Percentiles rank a stretch among this genome's conserved stretches.
These are phyloP conservation scores for Clitarchus hookeri DNA, from an alignment of 2,888 invertebrate species.

Conservation along the genomic window DNA sequence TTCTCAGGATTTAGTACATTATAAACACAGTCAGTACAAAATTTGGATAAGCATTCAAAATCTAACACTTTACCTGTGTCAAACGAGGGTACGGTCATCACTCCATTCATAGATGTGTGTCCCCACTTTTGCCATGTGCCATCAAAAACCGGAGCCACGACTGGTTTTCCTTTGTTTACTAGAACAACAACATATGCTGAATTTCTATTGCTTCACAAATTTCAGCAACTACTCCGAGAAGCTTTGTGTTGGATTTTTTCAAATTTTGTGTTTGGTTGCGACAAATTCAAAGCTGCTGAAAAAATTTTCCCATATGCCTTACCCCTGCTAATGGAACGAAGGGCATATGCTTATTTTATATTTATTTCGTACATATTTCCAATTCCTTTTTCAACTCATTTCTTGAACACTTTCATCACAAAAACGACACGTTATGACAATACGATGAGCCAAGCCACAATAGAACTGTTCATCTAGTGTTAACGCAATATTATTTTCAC, in stretches of 20 bases:
- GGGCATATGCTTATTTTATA: not conserved
- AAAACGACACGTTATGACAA: not conserved
- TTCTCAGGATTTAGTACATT: not conserved
- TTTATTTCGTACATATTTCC: not conserved
- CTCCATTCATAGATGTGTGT: slow-evolving; percentile 1
- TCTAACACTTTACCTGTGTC: slow-evolving; percentile 1
- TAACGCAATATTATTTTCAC: not conserved
- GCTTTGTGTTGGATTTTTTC: not conserved
- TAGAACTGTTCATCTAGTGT: not conserved
- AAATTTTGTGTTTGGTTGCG: not conserved
- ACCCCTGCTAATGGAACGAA: not conserved
- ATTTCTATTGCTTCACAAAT: not conserved
- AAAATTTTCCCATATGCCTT: not conserved
- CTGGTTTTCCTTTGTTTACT: not conserved
- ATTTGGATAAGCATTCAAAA: not conserved
- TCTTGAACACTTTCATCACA: not conserved
- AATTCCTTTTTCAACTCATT: not conserved
- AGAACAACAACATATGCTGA: not conserved
- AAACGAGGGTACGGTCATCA: not conserved
- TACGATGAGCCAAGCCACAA: not conserved
- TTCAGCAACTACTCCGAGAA: not conserved
- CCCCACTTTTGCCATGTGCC: not conserved
- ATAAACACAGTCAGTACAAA: not conserved
- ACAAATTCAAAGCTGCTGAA: not conserved
- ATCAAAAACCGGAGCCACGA: slow-evolving; percentile 3